Evolutionary conservation across 2,888 invertebrate genomes (phyloP), one percentile per base, ranked within the genome.

Genomic region (Invenusta paracnida): DNA sequence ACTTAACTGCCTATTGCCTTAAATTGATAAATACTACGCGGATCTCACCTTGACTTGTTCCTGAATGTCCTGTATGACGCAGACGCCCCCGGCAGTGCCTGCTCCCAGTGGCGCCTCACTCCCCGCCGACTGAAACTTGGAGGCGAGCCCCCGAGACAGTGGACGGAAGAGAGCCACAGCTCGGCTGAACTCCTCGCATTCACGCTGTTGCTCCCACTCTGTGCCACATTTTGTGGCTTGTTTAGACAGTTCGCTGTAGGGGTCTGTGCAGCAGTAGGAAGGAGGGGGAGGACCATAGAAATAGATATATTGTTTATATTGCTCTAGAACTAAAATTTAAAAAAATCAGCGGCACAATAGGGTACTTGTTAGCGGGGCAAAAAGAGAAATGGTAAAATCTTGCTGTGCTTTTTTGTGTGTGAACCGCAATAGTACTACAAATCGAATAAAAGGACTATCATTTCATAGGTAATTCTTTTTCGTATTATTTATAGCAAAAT

Each of bases 151-250:
- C 1, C 5, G 66, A 66, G 11, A 0, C 30, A 29, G 81, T n/a
- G 29, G 83, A n/a, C 2, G 2, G n/a, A 30, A 67, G 87, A 96
- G 91, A 88, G 93, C 93, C 0, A 94, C 93, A 0, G 95, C 94
- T 90, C 94, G 94, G 82, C 94, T 93, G 90, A 96, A 96, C 90
- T 96, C 96, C 86, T 93, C 92, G 88, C 93, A 91, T 90, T 97
- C 96, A 88, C 94, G 94, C 88, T 95, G 94, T 88, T 93, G 93
- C 90, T 96, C 96, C 95, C 95, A 96, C 89, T 94, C 94, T 0
- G 94, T 94, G 92, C 96, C 93, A 30, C 90, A 27, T n/a, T n/a
- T n/a, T n/a, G 0, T 73, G 27, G 73, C 27, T 28, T 25, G 27
- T 2, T 25, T 73, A 25, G 73, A 28, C 73, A 25, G 73, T 28